phyloP scores from a whole-genome alignment of 2,888 invertebrate genomes.

The Brenthis ino region DNA sequence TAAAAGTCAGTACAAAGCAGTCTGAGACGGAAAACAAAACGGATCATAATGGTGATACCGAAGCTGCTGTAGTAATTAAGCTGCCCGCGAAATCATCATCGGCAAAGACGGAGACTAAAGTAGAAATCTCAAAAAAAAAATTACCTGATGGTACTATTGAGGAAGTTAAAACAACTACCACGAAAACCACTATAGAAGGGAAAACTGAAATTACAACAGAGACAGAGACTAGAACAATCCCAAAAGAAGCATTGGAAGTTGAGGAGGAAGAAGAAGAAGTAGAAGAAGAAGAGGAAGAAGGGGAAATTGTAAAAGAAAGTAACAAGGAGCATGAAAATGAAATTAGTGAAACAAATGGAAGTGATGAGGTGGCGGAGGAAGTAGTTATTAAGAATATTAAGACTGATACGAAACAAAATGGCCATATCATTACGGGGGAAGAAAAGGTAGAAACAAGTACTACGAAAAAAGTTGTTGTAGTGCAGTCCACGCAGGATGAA shows the following conservation, averaged over 20 bases:
- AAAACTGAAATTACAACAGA: conserved; percentile 71
- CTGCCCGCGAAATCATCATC: conserved; percentile 68
- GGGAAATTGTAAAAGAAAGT: conserved; percentile 43
- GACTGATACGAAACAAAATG: conserved; percentile 48
- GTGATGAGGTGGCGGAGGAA: conserved; percentile 25
- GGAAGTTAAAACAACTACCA: conserved; percentile 73
- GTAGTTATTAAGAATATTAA: conserved; percentile 42
- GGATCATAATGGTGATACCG: conserved; percentile 64
- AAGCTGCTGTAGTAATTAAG: conserved; percentile 67
- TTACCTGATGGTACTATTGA: conserved; percentile 69
- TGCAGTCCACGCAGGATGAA: conserved; percentile 50
- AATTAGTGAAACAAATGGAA: conserved; percentile 5
- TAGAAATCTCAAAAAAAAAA: conserved; percentile 66
- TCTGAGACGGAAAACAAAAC: conserved; percentile 56
- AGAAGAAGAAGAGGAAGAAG: conserved; percentile 55
- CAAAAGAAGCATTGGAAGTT: conserved; percentile 60
- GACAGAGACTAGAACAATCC: conserved; percentile 69
- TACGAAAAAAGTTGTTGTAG: conserved; percentile 63
- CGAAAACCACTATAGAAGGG: conserved; percentile 72
- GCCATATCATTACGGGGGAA: conserved; percentile 57
- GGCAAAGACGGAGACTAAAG: conserved; percentile 73
- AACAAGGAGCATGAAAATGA: conserved; percentile 42
- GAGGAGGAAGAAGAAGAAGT: conserved; percentile 57
- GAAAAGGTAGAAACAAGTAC: conserved; percentile 63
- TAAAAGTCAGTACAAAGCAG: conserved; percentile 63